Base-by-base conservation (phyloP, 1,140 invertebrate species). In the Papilio aristodemus region DNA sequence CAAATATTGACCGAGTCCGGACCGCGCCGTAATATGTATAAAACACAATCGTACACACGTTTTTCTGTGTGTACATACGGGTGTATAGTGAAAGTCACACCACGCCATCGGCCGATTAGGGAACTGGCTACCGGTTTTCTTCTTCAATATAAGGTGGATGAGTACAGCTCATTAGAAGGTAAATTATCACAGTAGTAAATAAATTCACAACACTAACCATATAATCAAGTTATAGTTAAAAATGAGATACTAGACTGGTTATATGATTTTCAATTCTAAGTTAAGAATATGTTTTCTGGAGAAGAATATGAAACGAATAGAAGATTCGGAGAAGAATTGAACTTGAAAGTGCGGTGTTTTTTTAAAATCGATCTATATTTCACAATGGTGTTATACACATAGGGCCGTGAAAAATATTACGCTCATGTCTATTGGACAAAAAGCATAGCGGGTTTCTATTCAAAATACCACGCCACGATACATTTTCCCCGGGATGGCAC, bases 1-100 rank as follows among this genome's bases (percentile, higher is more conserved):
- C 74, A 83, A 86, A 86, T 86, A 86, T 86, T 86, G 82, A 78
- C 79, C 19, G 32, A 68, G 37, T 54, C 59, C 50, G 64, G 60
- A 38, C 38, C 67, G 64, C 57, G 63, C 67, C 68, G 75, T 83
- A 77, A 78, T 78, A 71, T 71, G 80, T 76, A 75, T 70, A 82
- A 85, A 84, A 75, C 63, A 85, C 72, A 75, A 78, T 25, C 37
- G 76, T 73, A 81, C 78, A 84, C 80, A 84, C 68, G 71, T 73
- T 72, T 70, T 76, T 74, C 57, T 73, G 72, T 76, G 74, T 72
- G 54, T 70, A 67, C 67, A 64, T 27, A 50, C 43, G 63, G 9
- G 63, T 41, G 36, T 57, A 57, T 46, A 38, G 62, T 68, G 64
- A 73, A 76, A 80, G 68, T 72, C 70, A 78, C 71, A 77, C 71